Evolutionary conservation across 2,113 vertebrate genomes (phyloP), one percentile per base, ranked within the genome.

Genomic region (Chauna torquata): DNA sequence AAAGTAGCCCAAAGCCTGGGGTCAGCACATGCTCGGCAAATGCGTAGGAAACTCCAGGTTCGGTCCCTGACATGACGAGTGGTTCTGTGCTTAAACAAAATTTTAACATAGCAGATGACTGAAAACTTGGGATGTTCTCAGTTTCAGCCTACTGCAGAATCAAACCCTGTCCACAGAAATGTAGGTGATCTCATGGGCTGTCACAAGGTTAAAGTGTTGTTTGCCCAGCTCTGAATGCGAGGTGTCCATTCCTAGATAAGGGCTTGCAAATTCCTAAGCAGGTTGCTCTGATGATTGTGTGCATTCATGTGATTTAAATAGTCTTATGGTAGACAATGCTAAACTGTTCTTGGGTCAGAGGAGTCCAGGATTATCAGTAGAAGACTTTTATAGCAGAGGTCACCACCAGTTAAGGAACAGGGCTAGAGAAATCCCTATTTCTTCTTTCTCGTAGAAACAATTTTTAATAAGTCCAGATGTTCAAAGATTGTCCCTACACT

Each of bases 221-320:
- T 74, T 61, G 20, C 32, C 25, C 17, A 66, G 44, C 28, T 59
- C 42, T n/a, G 3, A 18, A 13, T 15, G 24, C 12, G n/a, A 61
- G 30, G 59, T 15, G 19, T 1, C 30, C 7, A 16, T 36, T 62
- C 2, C 0, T 42, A 47, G 16, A 30, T 58, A 52, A 58, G 13
- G 16, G 4, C 1, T 83, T 85, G 4, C 5, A 79, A 27, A 12
- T 69, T 22, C 13, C n/a, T 38, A 7, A 32, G 3, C 10, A 42
- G 10, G 16, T 66, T 82, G 8, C 15, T 68, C 23, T 0, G 0
- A 27, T 30, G 8, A 12, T 11, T 74, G 6, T 47, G 45, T 69
- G 44, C 44, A n/a, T 68, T 30, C 6, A 24, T 8, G 12, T n/a
- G 32, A 25, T 47, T 69, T 47, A n/a, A 47, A 47, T 69, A 65